Percentiles rank a stretch among this genome's conserved stretches.
Evolutionary conservation across 2,888 invertebrate species (phyloP).

Genomic region (Agrilus biguttatus): DNA sequence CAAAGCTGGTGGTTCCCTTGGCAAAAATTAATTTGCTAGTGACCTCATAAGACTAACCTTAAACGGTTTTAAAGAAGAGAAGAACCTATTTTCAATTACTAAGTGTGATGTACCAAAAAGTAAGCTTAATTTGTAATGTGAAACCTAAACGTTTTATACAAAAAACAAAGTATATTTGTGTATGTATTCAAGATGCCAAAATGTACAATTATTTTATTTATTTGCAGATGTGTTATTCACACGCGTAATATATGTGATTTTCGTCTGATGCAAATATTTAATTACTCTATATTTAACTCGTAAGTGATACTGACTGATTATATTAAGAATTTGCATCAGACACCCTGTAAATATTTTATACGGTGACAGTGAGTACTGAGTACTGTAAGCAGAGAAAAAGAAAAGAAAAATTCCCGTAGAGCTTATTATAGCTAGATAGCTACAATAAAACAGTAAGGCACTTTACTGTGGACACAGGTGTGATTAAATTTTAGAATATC

Average conservation of each 20-base stretch:
- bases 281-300: conserved; percentile 9
- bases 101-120: conserved; percentile 34
- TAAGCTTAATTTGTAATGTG: conserved; percentile 25
- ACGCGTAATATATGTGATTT: conserved; percentile 29
- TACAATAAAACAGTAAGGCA: not conserved
- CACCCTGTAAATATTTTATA: conserved; percentile 20
- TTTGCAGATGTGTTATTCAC: conserved; percentile 34
- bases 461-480: not conserved
- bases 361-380: conserved; percentile 5
- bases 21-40: conserved; percentile 15
- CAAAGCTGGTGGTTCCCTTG: conserved; percentile 30
- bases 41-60: conserved; percentile 6
- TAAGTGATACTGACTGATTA: conserved; percentile 24
- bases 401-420: conserved; percentile 11
- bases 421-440: conserved; percentile 7
- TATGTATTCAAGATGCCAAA: conserved; percentile 47
- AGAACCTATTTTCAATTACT: conserved; percentile 31
- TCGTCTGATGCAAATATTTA: conserved; percentile 18
- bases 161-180: conserved; percentile 51
- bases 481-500: conserved; percentile 12
- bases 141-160: conserved; percentile 33
- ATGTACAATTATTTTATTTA: conserved; percentile 29
- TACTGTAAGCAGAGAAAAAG: conserved; percentile 9
- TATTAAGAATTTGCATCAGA: conserved; percentile 15
- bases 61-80: conserved; percentile 6